Conservation (phyloP, 2,113 vertebrate genomes). For the Speoplatyrhinus poulsoni region DNA sequence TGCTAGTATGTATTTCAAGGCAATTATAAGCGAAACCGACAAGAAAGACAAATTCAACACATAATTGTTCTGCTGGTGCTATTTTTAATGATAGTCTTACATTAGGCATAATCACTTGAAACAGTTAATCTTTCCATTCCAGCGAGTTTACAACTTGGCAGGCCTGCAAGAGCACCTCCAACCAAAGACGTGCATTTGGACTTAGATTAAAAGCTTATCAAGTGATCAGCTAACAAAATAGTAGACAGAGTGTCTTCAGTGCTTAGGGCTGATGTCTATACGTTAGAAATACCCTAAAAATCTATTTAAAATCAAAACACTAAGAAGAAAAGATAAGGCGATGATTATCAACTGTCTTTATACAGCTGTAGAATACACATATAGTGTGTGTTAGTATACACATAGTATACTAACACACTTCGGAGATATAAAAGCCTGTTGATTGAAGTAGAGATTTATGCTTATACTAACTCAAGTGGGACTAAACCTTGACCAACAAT, state of each 20-base stretch:
- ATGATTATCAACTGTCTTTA: no score
- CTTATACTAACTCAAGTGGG: no score
- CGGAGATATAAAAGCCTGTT: no score
- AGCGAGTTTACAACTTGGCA: constrained; percentile 29
- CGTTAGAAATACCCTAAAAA: neutral
- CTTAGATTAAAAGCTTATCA: constrained; percentile 34
- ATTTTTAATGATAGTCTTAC: neutral
- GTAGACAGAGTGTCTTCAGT: constrained; percentile 30
- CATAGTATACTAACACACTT: no score
- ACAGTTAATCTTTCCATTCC: constrained; percentile 18
- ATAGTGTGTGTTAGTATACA: no score
- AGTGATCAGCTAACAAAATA: constrained; percentile 45
- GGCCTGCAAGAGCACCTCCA: constrained; percentile 10
- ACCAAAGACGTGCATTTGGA: constrained; percentile 16
- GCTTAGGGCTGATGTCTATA: constrained; percentile 18
- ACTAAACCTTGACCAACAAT: no score
- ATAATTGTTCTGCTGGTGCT: no score
- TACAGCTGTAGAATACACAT: no score
- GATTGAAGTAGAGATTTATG: no score
- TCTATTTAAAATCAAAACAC: no score
- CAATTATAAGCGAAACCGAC: constrained; percentile 44
- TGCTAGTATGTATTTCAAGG: constrained; percentile 38
- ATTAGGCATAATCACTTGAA: constrained; percentile 9
- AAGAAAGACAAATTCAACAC: constrained; percentile 11
- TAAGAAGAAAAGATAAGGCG: no score